Evolutionary conservation across 2,888 invertebrate genomes (phyloP).

Genomic region (Tinea trinotella): DNA sequence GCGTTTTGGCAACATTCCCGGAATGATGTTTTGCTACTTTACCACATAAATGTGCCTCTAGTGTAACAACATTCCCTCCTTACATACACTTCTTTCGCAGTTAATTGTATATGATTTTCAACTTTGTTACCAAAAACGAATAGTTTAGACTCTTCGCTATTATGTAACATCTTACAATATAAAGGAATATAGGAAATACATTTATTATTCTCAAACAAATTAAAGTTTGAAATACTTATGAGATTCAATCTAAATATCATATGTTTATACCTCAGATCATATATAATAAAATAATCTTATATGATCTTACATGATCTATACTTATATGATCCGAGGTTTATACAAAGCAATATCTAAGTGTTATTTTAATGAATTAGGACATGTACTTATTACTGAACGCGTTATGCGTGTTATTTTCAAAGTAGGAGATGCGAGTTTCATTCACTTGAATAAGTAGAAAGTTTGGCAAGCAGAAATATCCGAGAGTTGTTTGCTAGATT

Average conservation of each 20-base stretch:
- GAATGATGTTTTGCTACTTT: constrained; percentile 7
- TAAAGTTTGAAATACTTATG: no score
- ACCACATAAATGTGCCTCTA: constrained; percentile 14
- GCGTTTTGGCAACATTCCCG: constrained; percentile 18
- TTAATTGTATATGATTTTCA: not conserved
- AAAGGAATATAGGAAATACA: no score
- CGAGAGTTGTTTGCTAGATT: constrained; percentile 17
- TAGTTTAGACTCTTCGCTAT: no score
- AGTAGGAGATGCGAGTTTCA: constrained; percentile 10
- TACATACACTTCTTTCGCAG: not conserved
- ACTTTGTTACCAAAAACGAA: no score
- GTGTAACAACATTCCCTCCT: constrained; percentile 4
- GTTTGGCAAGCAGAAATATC: constrained; percentile 15
- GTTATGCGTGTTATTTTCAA: not conserved
- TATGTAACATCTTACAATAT: not conserved
- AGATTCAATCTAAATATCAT: no score
- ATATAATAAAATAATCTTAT: no score
- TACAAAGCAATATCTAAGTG: no score
- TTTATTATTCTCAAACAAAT: no score
- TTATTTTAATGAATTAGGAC: not conserved
- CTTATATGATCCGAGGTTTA: no score
- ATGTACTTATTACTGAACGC: not conserved
- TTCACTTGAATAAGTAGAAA: constrained; percentile 13
- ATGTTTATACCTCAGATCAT: no score
- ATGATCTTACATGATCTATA: no score